Base-by-base conservation (phyloP, 1,140 invertebrate genomes). In the Arctopsyche grandis region DNA sequence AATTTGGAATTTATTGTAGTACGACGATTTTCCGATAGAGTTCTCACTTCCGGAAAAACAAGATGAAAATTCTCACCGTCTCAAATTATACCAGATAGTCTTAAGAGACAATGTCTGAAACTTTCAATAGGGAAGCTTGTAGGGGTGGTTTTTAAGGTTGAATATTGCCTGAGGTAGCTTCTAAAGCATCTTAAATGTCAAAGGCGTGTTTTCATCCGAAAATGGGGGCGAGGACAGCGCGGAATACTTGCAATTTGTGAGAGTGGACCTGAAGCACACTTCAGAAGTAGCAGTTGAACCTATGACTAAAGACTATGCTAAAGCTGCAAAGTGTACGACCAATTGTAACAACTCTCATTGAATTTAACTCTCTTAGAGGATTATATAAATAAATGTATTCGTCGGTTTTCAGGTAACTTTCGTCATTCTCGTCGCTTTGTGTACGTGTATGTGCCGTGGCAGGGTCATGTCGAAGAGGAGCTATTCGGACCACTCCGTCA, bases 401-500 rank as follows among this genome's bases (percentile, higher is more conserved):
- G 9, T 43, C 43, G 10, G n/a, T n/a, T 77, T 77, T 77, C 43
- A 77, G 76, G 16, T 77, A 69, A 24, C 44, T 9, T n/a, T 77
- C 21, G 14, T 79, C 14, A 63, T 79, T 48, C 5, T 79, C 58
- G 52, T 82, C 24, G 77, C 80, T 43, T 29, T 83, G 69, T 80
- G 74, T 78, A 70, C 73, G 10, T 79, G 76, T 0, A 79, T 82
- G 75, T 79, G 78, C 63, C 69, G 82, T 9, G 76, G 80, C n/a
- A 78, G 83, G 22, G 79, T 86, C 76, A 86, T 92, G 52, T 88
- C 86, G 5, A 93, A 92, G 85, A 89, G 93, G 83, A 93, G 92
- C 84, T 93, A 93, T 84, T 93, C 92, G 14, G 94, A 95, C 85
- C 92, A 93, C 84, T 94, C 93, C 58, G 91, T 95, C 7, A 91